phyloP scores from a whole-genome alignment of 1,140 invertebrate species.

The Alviniconcha marisindica region DNA sequence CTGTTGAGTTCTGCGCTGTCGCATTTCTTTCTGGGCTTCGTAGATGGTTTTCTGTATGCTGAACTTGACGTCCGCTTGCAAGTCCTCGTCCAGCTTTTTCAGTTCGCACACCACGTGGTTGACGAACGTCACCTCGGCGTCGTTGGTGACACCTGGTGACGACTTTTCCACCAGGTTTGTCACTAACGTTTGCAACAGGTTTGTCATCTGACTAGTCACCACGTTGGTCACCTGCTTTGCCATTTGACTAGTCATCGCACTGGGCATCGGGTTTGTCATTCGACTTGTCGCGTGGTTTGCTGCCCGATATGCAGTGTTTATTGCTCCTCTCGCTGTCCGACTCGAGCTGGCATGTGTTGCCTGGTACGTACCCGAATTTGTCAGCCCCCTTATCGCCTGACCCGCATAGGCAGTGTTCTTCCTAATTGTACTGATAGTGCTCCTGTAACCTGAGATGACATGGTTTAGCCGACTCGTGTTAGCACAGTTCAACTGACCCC shows the following conservation, averaged over 20 bases:
- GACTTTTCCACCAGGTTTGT: slow-evolving; percentile 5
- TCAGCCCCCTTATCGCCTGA: too few relatives aligned
- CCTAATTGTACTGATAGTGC: too few relatives aligned
- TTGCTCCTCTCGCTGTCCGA: too few relatives aligned
- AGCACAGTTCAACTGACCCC: too few relatives aligned
- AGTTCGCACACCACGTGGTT: not conserved
- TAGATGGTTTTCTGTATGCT: slow-evolving; percentile 19
- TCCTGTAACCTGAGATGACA: too few relatives aligned
- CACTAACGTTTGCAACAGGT: not conserved
- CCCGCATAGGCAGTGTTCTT: too few relatives aligned
- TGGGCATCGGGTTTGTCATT: too few relatives aligned
- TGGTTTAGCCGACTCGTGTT: too few relatives aligned
- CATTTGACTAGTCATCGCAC: not conserved
- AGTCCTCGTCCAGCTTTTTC: slow-evolving; percentile 21
- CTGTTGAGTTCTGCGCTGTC: not conserved
- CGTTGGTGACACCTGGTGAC: not conserved
- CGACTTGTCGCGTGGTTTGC: too few relatives aligned
- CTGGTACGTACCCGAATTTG: too few relatives aligned
- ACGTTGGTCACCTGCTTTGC: not conserved
- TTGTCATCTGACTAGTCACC: not conserved
- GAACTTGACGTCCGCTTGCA: slow-evolving; percentile 23
- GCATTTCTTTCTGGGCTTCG: slow-evolving; percentile 33
- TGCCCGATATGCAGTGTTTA: too few relatives aligned
- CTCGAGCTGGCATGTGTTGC: too few relatives aligned
- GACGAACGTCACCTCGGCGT: not conserved